Percentiles rank a stretch among this genome's conserved stretches.
These are phyloP conservation scores for Leucophenga varia DNA, from an alignment of 1,140 invertebrate species.

Conservation along the genomic window DNA sequence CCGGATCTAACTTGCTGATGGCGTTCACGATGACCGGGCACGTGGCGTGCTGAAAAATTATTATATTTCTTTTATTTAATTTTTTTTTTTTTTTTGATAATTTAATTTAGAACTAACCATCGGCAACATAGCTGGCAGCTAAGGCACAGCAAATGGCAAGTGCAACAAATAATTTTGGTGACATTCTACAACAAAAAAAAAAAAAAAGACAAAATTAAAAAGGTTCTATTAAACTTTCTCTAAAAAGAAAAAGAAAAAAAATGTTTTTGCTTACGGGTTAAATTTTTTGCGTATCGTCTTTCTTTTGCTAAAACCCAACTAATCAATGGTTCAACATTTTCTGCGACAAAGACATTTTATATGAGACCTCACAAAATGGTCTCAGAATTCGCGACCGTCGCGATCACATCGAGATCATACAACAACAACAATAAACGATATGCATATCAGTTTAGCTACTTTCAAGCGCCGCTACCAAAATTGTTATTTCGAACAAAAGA, in stretches of 20 bases:
- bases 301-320: too few species aligned
- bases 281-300: too few species aligned
- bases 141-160: conserved; percentile 33
- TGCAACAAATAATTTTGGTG: conserved; percentile 30
- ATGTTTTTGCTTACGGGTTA: conserved; percentile 15
- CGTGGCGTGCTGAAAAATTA: conserved; percentile 32
- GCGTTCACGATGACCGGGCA: conserved; percentile 24
- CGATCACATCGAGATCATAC: too few species aligned
- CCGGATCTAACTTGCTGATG: background rate
- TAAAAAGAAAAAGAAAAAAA: background rate
- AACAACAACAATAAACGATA: too few species aligned
- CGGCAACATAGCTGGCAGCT: conserved; percentile 16
- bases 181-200: background rate
- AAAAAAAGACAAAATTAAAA: too few species aligned
- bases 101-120: too few species aligned
- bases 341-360: conserved; percentile 47
- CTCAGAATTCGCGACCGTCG: too few species aligned
- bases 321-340: conserved; percentile 39
- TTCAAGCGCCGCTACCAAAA: too few species aligned
- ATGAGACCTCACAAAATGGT: conserved; percentile 9
- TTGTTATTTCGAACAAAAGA: conserved; percentile 13
- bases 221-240: too few species aligned
- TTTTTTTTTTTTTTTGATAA: too few species aligned
- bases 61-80: too few species aligned
- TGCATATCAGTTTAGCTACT: too few species aligned